Base-by-base conservation (phyloP, 2,113 vertebrate species). In the Polypterus senegalus region DNA sequence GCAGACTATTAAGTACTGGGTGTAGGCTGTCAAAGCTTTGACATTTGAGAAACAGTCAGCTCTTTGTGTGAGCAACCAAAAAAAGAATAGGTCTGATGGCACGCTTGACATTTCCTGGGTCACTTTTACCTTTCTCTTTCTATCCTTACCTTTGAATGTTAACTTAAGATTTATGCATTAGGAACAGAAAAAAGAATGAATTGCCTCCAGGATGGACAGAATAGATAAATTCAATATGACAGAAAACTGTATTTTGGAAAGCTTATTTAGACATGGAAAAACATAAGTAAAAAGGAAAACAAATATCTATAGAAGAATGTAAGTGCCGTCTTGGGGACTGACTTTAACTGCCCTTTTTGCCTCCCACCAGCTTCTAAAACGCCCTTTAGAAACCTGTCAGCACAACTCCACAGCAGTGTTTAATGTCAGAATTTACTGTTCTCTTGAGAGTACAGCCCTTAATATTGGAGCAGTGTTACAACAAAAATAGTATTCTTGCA, bases 31-130 rank as follows among this genome's bases (percentile, higher is more conserved):
- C 57, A 68, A 67, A 5, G 53, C 61, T 48, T 48, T 67, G 63
- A 56, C 65, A 69, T 65, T 67, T 69, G 46, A 58, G 67, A 65
- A 61, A 48, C 49, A 58, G 63, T 64, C 52, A 9, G 46, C 49
- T 59, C 54, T 49, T 46, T 54, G 4, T 56, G 5, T 59, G 51
- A n/a, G 56, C 66, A 48, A 56, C 49, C 58, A 51, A 52, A 67
- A 61, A 64, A 64, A 49, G 57, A 66, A 8, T 51, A 65, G 9
- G 9, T 49, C 48, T 63, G 69, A 62, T 65, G 65, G 67, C 67
- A 69, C 65, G 47, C 46, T 10, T 67, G 65, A 65, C 57, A 66
- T 67, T 67, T 71, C 52, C 61, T 69, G 69, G 66, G 61, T 66
- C 56, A 66, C 68, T 54, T 60, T 64, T 55, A 51, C 49, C 57